phyloP scores from a whole-genome alignment of 2,888 invertebrate genomes.

The Lepeophtheirus nordmannii region DNA sequence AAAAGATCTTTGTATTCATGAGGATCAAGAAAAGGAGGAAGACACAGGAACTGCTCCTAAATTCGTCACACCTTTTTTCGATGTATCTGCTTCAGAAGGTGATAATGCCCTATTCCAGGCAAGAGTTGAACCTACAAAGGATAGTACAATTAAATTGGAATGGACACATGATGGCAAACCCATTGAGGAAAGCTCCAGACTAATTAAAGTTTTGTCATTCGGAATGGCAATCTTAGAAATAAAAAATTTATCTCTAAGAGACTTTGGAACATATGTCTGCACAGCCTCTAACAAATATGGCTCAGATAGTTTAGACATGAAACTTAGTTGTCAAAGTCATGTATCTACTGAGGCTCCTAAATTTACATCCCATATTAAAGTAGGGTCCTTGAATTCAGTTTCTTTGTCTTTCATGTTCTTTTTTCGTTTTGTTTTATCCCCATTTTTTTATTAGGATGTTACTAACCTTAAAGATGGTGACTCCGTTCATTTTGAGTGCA shows the following conservation, averaged over 20 bases:
- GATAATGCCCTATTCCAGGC: constrained; percentile 97
- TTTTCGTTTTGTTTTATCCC: too few relatives aligned
- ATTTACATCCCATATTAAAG: constrained; percentile 15
- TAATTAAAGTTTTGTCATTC: constrained; percentile 46
- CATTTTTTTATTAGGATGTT: constrained; percentile 23
- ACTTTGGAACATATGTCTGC: constrained; percentile 76
- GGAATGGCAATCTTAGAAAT: constrained; percentile 95
- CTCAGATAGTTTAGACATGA: constrained; percentile 39
- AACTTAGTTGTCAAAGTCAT: not conserved
- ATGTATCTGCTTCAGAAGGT: constrained; percentile 73
- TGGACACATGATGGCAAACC: constrained; percentile 89
- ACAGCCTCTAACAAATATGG: constrained; percentile 79
- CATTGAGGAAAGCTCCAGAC: constrained; percentile 27
- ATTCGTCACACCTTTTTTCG: constrained; percentile 69
- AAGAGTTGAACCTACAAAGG: constrained; percentile 78
- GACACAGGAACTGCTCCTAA: constrained; percentile 49
- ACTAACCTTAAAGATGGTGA: constrained; percentile 64
- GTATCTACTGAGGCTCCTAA: constrained; percentile 14
- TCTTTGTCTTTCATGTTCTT: too few relatives aligned
- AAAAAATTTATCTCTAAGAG: constrained; percentile 77
- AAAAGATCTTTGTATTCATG: constrained; percentile 47
- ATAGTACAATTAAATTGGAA: constrained; percentile 82
- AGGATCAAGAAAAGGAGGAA: constrained; percentile 44
- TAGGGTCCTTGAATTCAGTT: not conserved
- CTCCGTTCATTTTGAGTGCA: constrained; percentile 87